phyloP scores from a whole-genome alignment of 2,888 invertebrate genomes.

The Cryptocheilus praepositus region DNA sequence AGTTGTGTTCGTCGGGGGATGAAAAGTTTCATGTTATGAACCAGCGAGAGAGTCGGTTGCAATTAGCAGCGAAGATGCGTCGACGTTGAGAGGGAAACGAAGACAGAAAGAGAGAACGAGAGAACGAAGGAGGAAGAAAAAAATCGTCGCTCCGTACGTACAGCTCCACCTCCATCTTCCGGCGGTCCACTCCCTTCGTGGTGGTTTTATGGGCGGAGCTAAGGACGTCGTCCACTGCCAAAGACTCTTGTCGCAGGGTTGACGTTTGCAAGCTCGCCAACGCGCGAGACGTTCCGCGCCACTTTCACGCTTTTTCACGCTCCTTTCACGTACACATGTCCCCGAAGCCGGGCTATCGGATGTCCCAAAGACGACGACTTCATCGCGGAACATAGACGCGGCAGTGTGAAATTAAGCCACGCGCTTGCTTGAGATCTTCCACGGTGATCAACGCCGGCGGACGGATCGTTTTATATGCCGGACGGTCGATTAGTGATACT shows the following conservation, averaged over 20 bases:
- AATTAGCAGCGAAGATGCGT: slow-evolving; percentile 8
- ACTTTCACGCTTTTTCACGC: no score
- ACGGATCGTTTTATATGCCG: no score
- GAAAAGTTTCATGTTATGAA: not conserved
- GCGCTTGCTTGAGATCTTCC: no score
- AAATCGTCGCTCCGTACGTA: slow-evolving; percentile 26
- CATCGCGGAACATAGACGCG: no score
- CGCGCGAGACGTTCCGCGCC: not conserved
- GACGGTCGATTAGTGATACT: no score
- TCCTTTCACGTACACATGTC: no score
- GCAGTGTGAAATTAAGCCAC: no score
- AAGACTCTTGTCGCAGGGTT: slow-evolving; percentile 29
- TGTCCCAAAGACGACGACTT: no score
- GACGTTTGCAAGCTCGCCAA: slow-evolving; percentile 2
- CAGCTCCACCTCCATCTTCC: slow-evolving; percentile 40
- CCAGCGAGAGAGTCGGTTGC: not conserved
- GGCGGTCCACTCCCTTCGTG: slow-evolving; percentile 43
- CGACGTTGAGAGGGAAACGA: not conserved
- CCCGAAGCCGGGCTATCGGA: no score
- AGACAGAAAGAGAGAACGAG: not conserved
- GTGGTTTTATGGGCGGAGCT: slow-evolving; percentile 47
- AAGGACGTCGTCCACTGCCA: slow-evolving; percentile 41
- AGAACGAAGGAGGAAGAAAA: slow-evolving; percentile 24
- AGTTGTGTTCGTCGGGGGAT: not conserved
- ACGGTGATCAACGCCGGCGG: no score